Evolutionary conservation across 1,140 invertebrate genomes (phyloP).

Genomic region (Pseudoatta argentina): DNA sequence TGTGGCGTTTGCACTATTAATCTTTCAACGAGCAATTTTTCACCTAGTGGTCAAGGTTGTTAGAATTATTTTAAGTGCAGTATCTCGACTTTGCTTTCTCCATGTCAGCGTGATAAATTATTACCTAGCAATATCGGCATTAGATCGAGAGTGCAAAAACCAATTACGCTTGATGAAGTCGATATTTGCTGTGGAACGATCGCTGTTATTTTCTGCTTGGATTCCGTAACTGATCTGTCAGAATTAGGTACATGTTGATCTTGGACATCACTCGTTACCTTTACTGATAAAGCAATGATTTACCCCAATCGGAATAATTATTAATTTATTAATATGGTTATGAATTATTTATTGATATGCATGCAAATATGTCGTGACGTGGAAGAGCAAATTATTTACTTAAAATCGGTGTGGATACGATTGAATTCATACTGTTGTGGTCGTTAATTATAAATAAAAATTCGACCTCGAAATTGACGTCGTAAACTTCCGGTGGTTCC

Average conservation of each 20-base stretch:
- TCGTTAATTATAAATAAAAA: conserved; percentile 48
- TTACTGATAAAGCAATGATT: conserved; percentile 44
- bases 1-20: conserved; percentile 71
- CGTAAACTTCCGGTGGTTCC: conserved; percentile 31
- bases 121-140: conserved; percentile 76
- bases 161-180: conserved; percentile 40
- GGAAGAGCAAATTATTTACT: conserved; percentile 58
- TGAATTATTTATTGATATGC: conserved; percentile 1
- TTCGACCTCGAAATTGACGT: conserved; percentile 58
- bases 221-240: not conserved
- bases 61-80: not conserved
- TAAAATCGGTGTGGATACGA: conserved; percentile 73
- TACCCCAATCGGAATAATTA: not conserved
- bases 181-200: not conserved
- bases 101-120: not conserved
- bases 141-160: conserved; percentile 77
- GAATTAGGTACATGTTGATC: not conserved
- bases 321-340: not conserved
- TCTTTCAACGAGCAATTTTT: conserved; percentile 65
- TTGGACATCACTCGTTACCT: not conserved
- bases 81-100: not conserved
- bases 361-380: not conserved
- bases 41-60: conserved; percentile 61
- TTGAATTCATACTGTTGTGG: conserved; percentile 15
- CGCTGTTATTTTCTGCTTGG: conserved; percentile 33